phyloP scores from a whole-genome alignment of 1,140 invertebrate genomes.

The Aphis gossypii region DNA sequence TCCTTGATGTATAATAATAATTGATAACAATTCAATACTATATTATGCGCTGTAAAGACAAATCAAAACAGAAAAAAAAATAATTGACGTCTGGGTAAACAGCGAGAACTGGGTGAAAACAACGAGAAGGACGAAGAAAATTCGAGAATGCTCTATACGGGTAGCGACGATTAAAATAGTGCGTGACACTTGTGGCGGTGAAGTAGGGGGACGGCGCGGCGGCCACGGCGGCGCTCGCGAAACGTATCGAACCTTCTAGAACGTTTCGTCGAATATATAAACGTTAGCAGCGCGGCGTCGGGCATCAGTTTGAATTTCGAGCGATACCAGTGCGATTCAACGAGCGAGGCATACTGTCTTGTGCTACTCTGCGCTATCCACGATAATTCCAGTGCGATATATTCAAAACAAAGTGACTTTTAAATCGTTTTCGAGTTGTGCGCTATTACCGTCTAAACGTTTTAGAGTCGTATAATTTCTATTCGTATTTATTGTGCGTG shows the following conservation, averaged over 20 bases:
- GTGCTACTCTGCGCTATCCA: background rate
- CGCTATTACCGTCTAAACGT: background rate
- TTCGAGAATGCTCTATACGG: background rate
- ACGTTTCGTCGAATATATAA: background rate
- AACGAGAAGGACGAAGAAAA: background rate
- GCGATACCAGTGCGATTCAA: background rate
- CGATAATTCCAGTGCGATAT: background rate
- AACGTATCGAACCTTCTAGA: background rate
- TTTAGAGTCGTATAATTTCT: background rate
- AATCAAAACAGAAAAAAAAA: too few species aligned
- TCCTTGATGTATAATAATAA: too few species aligned
- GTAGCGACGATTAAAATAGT: background rate
- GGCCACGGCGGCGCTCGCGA: background rate
- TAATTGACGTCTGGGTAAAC: too few species aligned
- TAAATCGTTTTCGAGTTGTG: background rate
- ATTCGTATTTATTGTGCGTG: background rate
- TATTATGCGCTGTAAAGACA: too few species aligned
- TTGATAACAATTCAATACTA: too few species aligned
- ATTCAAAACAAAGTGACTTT: background rate
- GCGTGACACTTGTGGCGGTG: background rate
- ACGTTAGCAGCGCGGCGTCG: background rate
- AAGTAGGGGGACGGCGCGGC: background rate
- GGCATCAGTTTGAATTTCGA: background rate
- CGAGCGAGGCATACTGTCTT: background rate
- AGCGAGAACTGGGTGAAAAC: background rate